phyloP scores from a whole-genome alignment of 2,888 invertebrate species.

The Mimumesa dahlbomi region DNA sequence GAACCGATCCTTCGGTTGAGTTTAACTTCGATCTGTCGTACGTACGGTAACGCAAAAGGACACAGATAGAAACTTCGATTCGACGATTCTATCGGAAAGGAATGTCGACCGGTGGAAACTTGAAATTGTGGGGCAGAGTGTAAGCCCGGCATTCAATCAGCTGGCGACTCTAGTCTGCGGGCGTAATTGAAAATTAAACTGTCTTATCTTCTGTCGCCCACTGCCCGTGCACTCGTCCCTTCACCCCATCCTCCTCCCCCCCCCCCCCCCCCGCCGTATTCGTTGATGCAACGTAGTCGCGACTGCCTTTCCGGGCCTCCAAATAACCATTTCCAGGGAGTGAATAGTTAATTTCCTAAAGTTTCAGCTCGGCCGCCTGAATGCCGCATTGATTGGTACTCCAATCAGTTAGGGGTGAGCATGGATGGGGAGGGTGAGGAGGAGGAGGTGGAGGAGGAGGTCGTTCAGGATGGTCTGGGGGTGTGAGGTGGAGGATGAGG shows the following conservation, averaged over 20 bases:
- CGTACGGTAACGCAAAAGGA: no score
- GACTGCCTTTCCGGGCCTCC: slow-evolving; percentile 72
- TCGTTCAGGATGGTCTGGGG: slow-evolving; percentile 59
- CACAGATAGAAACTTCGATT: slow-evolving; percentile 2
- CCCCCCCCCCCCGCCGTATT: no score
- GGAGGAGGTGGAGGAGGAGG: slow-evolving; percentile 53
- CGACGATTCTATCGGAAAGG: neutral
- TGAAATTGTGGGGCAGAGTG: slow-evolving; percentile 26
- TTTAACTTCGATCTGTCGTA: no score
- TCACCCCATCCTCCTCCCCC: no score
- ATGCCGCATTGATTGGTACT: slow-evolving; percentile 80
- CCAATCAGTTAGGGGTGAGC: slow-evolving; percentile 77
- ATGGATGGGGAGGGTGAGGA: slow-evolving; percentile 56
- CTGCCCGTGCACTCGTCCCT: slow-evolving; percentile 36
- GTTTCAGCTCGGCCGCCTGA: slow-evolving; percentile 77
- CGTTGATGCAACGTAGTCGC: slow-evolving; percentile 52
- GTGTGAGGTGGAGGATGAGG: slow-evolving; percentile 22
- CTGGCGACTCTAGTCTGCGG: slow-evolving; percentile 39
- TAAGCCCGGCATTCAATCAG: slow-evolving; percentile 42
- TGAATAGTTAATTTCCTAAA: slow-evolving; percentile 80
- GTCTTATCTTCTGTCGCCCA: slow-evolving; percentile 73
- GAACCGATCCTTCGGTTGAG: neutral
- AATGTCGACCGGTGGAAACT: slow-evolving; percentile 7
- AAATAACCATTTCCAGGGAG: slow-evolving; percentile 78
- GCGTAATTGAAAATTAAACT: slow-evolving; percentile 78